phyloP scores from a whole-genome alignment of 2,888 invertebrate species.

The Pilophorus perplexus region DNA sequence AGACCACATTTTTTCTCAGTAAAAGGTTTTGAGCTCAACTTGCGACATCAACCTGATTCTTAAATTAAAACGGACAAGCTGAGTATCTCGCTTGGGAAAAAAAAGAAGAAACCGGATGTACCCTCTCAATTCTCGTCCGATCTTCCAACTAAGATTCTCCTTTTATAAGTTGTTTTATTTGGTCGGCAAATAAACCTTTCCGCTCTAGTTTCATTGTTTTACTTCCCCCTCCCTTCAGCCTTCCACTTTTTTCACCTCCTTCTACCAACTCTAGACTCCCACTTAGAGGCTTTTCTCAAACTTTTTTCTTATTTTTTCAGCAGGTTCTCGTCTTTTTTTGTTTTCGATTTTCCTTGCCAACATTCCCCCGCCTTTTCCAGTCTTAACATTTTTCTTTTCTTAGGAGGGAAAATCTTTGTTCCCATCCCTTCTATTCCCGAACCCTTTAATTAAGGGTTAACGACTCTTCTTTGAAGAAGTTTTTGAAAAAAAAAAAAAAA shows the following conservation, averaged over 20 bases:
- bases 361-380: neutral
- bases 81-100: too few species aligned
- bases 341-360: conserved; percentile 23
- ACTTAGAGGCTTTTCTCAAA: conserved; percentile 12
- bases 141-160: neutral
- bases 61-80: too few species aligned
- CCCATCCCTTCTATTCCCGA: neutral
- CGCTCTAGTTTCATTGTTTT: conserved; percentile 18
- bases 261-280: conserved; percentile 4
- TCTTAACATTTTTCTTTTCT: neutral
- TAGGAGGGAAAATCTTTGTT: conserved; percentile 13
- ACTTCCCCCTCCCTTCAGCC: conserved; percentile 4
- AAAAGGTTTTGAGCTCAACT: too few species aligned
- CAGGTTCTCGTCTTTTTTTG: neutral
- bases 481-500: too few species aligned
- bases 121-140: too few species aligned
- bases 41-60: too few species aligned
- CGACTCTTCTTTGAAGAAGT: conserved; percentile 24
- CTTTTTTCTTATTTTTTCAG: neutral
- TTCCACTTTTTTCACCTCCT: neutral
- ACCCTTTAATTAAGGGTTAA: conserved; percentile 31
- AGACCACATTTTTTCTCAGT: too few species aligned
- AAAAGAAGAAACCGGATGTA: too few species aligned
- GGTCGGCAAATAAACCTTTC: conserved; percentile 22
- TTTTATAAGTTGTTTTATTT: conserved; percentile 5